phyloP scores from a whole-genome alignment of 1,140 invertebrate genomes.

The Aphelinus atriplicis region DNA sequence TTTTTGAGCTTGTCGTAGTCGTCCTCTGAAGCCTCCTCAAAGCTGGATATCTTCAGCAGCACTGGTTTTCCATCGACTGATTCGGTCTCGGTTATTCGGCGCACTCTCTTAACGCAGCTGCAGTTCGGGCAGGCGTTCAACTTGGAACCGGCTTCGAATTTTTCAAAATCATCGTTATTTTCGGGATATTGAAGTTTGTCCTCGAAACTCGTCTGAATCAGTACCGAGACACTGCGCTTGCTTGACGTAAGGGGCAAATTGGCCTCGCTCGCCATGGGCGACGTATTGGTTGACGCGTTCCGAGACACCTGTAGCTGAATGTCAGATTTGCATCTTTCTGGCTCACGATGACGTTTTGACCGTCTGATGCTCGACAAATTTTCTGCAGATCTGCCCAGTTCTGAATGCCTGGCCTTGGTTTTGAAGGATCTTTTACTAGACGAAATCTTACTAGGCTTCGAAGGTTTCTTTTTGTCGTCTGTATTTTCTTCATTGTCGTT shows the following conservation, averaged over 20 bases:
- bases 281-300: constrained; percentile 62
- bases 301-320: constrained; percentile 55
- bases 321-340: constrained; percentile 58
- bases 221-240: constrained; percentile 56
- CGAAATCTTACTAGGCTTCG: constrained; percentile 40
- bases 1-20: constrained; percentile 49
- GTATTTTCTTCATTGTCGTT: not conserved
- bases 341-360: constrained; percentile 53
- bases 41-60: constrained; percentile 51
- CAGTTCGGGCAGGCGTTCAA: constrained; percentile 27
- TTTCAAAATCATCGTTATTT: constrained; percentile 42
- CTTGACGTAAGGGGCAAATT: constrained; percentile 51
- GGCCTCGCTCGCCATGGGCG: constrained; percentile 42
- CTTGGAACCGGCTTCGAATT: constrained; percentile 13
- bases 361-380: constrained; percentile 45
- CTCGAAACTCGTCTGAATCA: constrained; percentile 61
- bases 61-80: constrained; percentile 38
- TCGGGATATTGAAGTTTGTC: constrained; percentile 46
- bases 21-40: constrained; percentile 50
- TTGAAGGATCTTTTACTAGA: constrained; percentile 51
- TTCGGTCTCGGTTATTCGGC: constrained; percentile 39
- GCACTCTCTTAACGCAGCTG: not conserved
- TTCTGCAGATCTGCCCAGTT: constrained; percentile 58
- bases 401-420: constrained; percentile 53
- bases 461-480: not conserved